Evolutionary conservation across 2,888 invertebrate genomes (phyloP).

Genomic region (Heteromurus nitidus): DNA sequence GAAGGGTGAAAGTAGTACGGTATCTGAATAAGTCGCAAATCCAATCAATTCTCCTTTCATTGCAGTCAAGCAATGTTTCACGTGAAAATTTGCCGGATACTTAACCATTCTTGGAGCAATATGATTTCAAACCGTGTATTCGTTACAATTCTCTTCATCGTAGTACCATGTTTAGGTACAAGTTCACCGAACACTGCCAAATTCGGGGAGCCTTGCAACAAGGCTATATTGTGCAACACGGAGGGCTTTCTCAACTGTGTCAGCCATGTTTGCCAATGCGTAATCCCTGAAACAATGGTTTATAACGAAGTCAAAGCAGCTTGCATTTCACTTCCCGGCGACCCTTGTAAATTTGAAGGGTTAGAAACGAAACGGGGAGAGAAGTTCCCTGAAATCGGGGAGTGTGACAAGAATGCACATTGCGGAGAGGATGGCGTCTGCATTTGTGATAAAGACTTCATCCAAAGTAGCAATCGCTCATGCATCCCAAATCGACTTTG

Average conservation of each 20-base stretch:
- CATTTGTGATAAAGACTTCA: constrained; percentile 31
- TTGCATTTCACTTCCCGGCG: constrained; percentile 40
- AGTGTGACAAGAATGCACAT: constrained; percentile 37
- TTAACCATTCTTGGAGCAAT: too few relatives aligned
- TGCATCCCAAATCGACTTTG: constrained; percentile 42
- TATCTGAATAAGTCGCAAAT: too few relatives aligned
- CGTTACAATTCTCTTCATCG: too few relatives aligned
- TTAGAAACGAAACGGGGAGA: constrained; percentile 27
- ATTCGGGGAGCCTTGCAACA: constrained; percentile 26
- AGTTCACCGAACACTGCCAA: background rate
- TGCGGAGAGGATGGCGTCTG: constrained; percentile 46
- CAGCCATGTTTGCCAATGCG: constrained; percentile 26
- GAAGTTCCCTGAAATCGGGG: constrained; percentile 29
- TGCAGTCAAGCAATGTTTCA: too few relatives aligned
- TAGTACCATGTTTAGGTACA: too few relatives aligned
- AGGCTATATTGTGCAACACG: constrained; percentile 29
- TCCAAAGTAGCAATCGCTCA: constrained; percentile 39
- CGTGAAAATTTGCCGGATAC: too few relatives aligned
- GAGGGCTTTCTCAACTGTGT: constrained; percentile 11
- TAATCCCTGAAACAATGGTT: constrained; percentile 38
- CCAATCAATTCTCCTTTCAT: too few relatives aligned
- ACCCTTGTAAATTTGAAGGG: constrained; percentile 40
- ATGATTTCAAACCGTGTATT: too few relatives aligned
- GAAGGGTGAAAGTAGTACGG: too few relatives aligned
- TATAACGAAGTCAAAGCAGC: constrained; percentile 30